phyloP scores from a whole-genome alignment of 2,888 invertebrate species.

The Aspidapion aeneum region DNA sequence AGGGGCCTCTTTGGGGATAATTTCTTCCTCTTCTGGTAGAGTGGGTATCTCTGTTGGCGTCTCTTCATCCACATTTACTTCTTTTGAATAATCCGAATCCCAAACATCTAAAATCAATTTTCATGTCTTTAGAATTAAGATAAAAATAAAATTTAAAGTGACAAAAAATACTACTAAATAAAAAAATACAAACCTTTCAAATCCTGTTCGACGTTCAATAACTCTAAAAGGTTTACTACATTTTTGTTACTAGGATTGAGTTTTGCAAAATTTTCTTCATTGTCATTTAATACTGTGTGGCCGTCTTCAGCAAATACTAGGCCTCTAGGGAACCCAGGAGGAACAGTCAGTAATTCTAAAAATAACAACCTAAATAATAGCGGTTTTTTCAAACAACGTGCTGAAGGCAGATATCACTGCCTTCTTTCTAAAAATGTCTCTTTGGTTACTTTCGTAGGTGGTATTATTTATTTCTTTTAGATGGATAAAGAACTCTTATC shows the following conservation, averaged over 20 bases:
- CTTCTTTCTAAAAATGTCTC: no score
- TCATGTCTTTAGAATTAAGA: no score
- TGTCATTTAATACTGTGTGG: slow-evolving; percentile 44
- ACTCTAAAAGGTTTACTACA: slow-evolving; percentile 56
- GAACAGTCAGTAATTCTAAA: slow-evolving; percentile 46
- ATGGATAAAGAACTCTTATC: no score
- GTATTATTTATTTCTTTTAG: no score
- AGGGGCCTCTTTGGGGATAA: slow-evolving; percentile 51
- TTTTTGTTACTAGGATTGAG: slow-evolving; percentile 25
- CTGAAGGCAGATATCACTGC: no score
- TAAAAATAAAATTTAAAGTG: no score
- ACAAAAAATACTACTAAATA: no score
- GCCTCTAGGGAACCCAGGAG: slow-evolving; percentile 66
- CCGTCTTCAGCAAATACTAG: slow-evolving; percentile 57
- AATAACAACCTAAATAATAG: no score
- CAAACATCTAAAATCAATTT: slow-evolving; percentile 32
- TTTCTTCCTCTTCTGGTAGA: slow-evolving; percentile 38
- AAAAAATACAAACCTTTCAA: slow-evolving; percentile 58
- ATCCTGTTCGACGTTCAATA: slow-evolving; percentile 59
- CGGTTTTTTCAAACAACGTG: no score
- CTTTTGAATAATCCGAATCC: slow-evolving; percentile 22
- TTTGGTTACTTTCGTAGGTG: no score
- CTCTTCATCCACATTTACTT: slow-evolving; percentile 23
- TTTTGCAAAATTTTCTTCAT: slow-evolving; percentile 22
- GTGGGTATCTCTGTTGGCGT: slow-evolving; percentile 22